Evolutionary conservation across 2,797 vertebrate genomes (phyloP), one percentile per base, ranked within the genome.

Genomic region (Hydrophis major): DNA sequence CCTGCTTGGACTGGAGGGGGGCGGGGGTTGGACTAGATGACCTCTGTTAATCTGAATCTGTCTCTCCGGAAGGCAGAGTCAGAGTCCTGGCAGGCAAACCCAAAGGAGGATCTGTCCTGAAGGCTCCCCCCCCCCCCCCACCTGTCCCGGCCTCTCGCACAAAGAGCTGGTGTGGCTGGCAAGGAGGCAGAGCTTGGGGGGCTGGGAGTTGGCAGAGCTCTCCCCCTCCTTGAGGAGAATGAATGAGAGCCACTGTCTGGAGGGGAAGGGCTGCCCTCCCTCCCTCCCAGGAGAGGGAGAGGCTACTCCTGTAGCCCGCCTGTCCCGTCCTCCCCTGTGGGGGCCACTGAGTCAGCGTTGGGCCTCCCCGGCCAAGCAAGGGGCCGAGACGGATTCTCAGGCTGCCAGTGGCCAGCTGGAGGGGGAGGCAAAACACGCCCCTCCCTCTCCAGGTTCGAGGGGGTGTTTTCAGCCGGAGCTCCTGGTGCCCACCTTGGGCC

Each of bases 381-480:
- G 5, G 14, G 16, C 18, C 10, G 0, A 27, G 63, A 13, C 6
- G 0, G 11, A 0, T 50, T 63, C 37, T 56, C 47, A 0, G 6
- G 0, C 74, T 28, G 4, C 7, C 5, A 61, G n/a, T 3, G n/a
- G 66, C n/a, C n/a, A 32, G 66, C 6, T 32, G n/a, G 66, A 32
- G n/a, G 32, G 66, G 92, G 42, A 6, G 66, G 28, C 86, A 6
- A 56, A 47, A 1, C 22, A 18, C 32, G 95, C 37, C 37, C 37
- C 37, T 37, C 37, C 37, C 37, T 57, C 37, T 55, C 0, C 93
- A 92, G 96, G 95, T 27, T 95, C 95, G 95, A 57, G 92, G 18
- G 93, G 18, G 94, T 96, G 95, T 96, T 96, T 96, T 90, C 74
- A 94, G 93, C 86, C 94, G 22, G 89, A 53, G 4, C 74, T 4